A percentile compares a stretch with the other conserved stretches of the same genome.
Conservation (phyloP, 2,113 vertebrate genomes). For the Heterotis niloticus region DNA sequence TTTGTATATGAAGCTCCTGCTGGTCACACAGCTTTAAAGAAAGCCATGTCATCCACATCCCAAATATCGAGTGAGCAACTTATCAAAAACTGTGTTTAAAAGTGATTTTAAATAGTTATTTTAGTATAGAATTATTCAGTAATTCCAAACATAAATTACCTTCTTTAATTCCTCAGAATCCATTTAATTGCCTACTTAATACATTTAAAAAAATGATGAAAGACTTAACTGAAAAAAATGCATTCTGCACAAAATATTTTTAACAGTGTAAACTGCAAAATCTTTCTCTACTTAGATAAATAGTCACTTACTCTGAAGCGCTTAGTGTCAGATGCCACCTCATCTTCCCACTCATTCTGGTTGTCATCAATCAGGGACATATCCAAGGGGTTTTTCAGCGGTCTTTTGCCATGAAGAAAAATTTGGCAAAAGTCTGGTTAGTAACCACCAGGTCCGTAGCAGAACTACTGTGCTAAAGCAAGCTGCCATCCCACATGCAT, state of each 20-base stretch:
- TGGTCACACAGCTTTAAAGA: not conserved
- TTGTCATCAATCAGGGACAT: conserved; percentile 91
- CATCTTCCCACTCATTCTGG: conserved; percentile 92
- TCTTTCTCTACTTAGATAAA: not conserved
- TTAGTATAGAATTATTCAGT: too few relatives aligned
- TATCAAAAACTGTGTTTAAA: not conserved
- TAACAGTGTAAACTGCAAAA: not conserved
- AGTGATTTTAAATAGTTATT: too few relatives aligned
- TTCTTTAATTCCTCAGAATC: not conserved
- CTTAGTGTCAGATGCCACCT: conserved; percentile 39
- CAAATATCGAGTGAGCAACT: not conserved
- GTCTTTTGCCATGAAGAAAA: conserved; percentile 60
- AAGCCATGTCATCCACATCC: not conserved
- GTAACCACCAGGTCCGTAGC: not conserved
- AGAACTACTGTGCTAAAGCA: not conserved
- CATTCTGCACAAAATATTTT: not conserved
- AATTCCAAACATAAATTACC: not conserved
- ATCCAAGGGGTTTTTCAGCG: conserved; percentile 81
- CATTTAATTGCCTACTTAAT: not conserved
- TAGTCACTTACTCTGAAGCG: not conserved
- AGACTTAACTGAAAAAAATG: not conserved
- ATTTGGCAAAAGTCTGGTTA: not conserved
- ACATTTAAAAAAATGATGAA: not conserved
- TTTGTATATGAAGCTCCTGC: too few relatives aligned
- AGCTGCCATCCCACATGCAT: not conserved